phyloP scores from a whole-genome alignment of 2,113 vertebrate species.

The Anseranas semipalmata region DNA sequence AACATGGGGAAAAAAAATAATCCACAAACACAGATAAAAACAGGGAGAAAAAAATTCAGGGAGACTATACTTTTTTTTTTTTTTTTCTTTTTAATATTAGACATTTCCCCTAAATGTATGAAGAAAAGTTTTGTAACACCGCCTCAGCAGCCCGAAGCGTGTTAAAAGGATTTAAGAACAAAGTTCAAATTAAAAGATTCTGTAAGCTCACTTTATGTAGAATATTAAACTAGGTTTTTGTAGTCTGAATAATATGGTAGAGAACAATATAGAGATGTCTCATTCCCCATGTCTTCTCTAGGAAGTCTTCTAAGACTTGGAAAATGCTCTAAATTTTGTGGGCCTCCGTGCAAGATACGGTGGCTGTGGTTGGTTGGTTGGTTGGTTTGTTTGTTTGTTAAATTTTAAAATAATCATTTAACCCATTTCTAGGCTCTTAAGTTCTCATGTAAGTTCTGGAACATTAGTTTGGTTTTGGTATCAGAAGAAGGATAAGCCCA shows the following conservation, averaged over 20 bases:
- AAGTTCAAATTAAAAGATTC: not conserved
- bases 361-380: not conserved
- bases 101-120: not conserved
- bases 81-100: not conserved
- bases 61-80: not conserved
- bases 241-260: not conserved
- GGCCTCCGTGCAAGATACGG: not conserved
- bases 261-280: not conserved
- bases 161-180: not conserved
- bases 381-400: not conserved
- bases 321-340: not conserved
- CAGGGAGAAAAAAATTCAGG: too few species aligned
- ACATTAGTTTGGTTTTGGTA: not conserved
- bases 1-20: not conserved
- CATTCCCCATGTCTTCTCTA: not conserved
- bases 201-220: not conserved
- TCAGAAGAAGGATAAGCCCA: not conserved
- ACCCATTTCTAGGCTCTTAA: not conserved
- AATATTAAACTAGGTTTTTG: not conserved
- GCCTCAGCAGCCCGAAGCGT: not conserved
- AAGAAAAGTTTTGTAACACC: not conserved
- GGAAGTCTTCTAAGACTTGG: not conserved
- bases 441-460: not conserved
- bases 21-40: not conserved
- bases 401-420: not conserved